Evolutionary conservation across 2,888 invertebrate genomes (phyloP), one percentile per base, ranked within the genome.

Genomic region (Anodontia alba): DNA sequence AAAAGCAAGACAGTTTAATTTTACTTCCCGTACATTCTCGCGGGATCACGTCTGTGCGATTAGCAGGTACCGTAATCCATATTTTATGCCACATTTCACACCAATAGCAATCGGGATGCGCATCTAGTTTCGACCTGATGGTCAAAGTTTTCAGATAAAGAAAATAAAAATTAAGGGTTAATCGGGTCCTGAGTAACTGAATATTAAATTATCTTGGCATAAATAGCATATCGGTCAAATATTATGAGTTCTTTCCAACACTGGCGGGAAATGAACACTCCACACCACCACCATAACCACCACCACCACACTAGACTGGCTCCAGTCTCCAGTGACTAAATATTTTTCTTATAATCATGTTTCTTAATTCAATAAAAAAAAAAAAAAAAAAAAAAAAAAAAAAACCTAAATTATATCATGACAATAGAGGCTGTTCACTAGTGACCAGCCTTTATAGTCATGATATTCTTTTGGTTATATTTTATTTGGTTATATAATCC

Each of bases 71-170:
- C 62, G 62, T 62, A 62, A 62, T 62, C 62, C 62, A 62, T 62
- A 29, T 62, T 62, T 62, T 62, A 62, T 62, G 62, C 33, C 29
- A 31, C 29, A 62, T 29, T 33, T 62, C 62, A 62, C 62, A 31
- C 33, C 20, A 62, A 62, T 62, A 17, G 33, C 23, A 29, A 62
- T 33, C 31, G 23, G 15, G 62, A 17, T 33, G 33, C 33, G 23
- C 29, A 62, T 31, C 38, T 71, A 49, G 76, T 33, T 49, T 66
- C 66, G 66, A 76, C 36, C 76, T 71, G 71, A 20, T 76, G 76
- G 71, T 76, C 66, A 71, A 71, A 71, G 51, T 62, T 62, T 7
- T 33, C 62, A 33, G 62, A 62, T 62, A 62, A 62, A 62, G 62
- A 17, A 33, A 62, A 62, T 62, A 62, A 62, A 38, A 62, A 62